Evolutionary conservation across 2,888 invertebrate species (phyloP), one percentile per base, ranked within the genome.

Genomic region (Oligia latruncula): DNA sequence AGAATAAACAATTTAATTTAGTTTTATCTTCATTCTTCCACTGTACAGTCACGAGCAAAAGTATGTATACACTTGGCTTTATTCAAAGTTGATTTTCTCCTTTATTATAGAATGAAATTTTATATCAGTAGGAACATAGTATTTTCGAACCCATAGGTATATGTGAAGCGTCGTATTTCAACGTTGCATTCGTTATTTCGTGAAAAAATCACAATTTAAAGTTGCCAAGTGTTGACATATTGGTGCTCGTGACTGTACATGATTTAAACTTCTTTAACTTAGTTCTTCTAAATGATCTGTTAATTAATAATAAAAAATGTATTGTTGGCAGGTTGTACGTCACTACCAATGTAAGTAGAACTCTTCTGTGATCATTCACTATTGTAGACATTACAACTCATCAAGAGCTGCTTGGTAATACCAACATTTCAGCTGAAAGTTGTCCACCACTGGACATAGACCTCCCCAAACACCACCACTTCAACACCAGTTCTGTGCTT

Each of bases 271-370:
- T 40, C 4, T 20, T 35, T 3, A 49, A 3, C 0, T 13, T 29
- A 29, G 4, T 76, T 65, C 8, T 49, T 52, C 17, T 74, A 15
- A 0, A 29, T 17, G 8, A 74, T 29, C 17, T 40, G 15, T 46
- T n/a, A 43, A 17, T n/a, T n/a, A 13, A 29, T n/a, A 43, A 17
- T n/a, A n/a, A 13, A 35, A 64, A 35, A 15, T 43, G 17, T 5
- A 55, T 68, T 82, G 76, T 80, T 75, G 49, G 40, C 80, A 80
- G 82, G 49, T 82, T 62, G 23, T 64, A 11, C 49, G 62, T 43
- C 76, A 62, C 40, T 23, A 62, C n/a, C 15, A 17, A 58, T 82
- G 82, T 80, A 68, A 68, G 80, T 75, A 68, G 1, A 43, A 29
- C 20, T 43, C 4, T 35, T 60, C 2, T 29, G 3, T 35, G 0